Evolutionary conservation across 1,140 invertebrate genomes (phyloP).

Genomic region (Brachionus calyciflorus): DNA sequence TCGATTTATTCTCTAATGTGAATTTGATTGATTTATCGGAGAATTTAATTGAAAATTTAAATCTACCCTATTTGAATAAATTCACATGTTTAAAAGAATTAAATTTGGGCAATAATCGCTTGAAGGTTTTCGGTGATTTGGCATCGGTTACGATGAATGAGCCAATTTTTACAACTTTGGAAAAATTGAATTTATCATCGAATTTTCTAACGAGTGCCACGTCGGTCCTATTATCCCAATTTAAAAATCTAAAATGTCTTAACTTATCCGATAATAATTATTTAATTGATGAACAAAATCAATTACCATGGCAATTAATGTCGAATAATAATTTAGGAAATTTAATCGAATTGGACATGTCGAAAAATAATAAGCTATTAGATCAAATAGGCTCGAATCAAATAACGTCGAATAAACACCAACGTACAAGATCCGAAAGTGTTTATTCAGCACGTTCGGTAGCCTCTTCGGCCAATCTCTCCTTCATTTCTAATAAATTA

Average conservation of each 20-base stretch:
- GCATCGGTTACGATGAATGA: neutral
- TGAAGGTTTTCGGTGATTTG: neutral
- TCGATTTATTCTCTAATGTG: neutral
- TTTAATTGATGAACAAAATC: constrained; percentile 7
- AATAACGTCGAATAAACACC: neutral
- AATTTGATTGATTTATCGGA: neutral
- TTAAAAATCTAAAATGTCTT: constrained; percentile 15
- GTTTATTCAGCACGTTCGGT: neutral
- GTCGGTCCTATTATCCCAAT: neutral
- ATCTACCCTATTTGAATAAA: neutral
- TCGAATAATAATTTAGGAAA: neutral
- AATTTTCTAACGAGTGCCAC: constrained; percentile 1
- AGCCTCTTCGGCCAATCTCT: neutral
- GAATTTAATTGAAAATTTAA: neutral
- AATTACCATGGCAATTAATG: constrained; percentile 30
- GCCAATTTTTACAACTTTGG: neutral
- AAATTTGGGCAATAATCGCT: neutral
- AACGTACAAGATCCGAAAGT: neutral
- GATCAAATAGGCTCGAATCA: neutral
- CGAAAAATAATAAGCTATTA: constrained; percentile 23
- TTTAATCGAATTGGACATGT: constrained; percentile 22
- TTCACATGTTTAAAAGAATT: neutral
- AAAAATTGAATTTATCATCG: neutral
- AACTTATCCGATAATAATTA: constrained; percentile 39
- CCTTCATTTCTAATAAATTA: neutral